phyloP scores from a whole-genome alignment of 2,797 vertebrate genomes.

The Anabacerthia variegaticeps region DNA sequence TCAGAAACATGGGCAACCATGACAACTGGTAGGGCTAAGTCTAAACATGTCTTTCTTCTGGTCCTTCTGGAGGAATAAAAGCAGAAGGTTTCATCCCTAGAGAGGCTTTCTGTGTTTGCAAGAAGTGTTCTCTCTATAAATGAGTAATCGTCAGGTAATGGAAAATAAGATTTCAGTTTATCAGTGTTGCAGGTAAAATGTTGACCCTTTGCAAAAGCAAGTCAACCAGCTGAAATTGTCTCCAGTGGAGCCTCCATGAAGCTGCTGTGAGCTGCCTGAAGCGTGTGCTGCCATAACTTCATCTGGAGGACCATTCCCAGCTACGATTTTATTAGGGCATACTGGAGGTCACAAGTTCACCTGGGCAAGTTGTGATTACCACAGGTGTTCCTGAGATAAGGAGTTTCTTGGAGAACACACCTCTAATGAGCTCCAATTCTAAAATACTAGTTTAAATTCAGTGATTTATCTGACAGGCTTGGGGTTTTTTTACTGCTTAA shows the following conservation, averaged over 20 bases:
- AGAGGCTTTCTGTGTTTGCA: not conserved
- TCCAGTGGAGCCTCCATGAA: not conserved
- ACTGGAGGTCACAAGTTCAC: not conserved
- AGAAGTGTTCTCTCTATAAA: not conserved
- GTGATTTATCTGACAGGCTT: not conserved
- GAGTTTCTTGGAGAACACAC: not conserved
- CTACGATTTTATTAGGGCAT: not conserved
- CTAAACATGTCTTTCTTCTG: accelerated
- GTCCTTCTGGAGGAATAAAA: not conserved
- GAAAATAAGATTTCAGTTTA: not conserved
- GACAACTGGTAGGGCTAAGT: not conserved
- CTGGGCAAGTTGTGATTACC: not conserved
- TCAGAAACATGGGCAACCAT: not conserved
- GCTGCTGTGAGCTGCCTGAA: not conserved
- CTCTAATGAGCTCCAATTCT: not conserved
- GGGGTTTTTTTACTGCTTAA: not conserved
- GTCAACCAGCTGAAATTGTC: not conserved
- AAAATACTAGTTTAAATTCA: not conserved
- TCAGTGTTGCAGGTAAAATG: not conserved
- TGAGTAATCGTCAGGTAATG: not conserved
- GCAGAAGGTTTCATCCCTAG: not conserved
- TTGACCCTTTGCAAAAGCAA: not conserved
- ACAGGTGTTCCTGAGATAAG: not conserved
- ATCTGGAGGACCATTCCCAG: not conserved
- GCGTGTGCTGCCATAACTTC: not conserved